Percentiles rank a stretch among this genome's conserved stretches.
Conservation (phyloP, 2,113 vertebrate genomes). For the Tympanuchus pallidicinctus region DNA sequence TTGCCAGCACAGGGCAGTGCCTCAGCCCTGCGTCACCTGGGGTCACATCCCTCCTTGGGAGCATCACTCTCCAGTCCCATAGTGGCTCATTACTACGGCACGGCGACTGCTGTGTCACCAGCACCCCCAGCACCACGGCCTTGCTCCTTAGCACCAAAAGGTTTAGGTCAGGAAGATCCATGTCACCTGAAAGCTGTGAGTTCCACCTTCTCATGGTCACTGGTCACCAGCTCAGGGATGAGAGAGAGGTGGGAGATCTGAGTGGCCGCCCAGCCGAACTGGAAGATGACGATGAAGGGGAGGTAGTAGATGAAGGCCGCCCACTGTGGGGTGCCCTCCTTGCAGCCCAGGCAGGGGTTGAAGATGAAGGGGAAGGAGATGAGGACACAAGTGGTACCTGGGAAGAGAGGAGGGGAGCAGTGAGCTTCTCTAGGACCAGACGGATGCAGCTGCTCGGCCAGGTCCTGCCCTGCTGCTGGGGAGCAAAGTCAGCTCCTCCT, state of each 20-base stretch:
- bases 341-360: conserved; percentile 88
- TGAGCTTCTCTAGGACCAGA: not conserved
- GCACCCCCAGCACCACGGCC: not conserved
- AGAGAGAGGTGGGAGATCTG: conserved; percentile 96
- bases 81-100: not conserved
- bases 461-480: not conserved
- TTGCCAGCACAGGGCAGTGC: fast-evolving
- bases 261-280: conserved; percentile 95
- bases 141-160: not conserved
- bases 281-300: conserved; percentile 93
- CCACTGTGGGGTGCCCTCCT: conserved; percentile 83
- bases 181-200: conserved; percentile 89
- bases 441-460: not conserved
- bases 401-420: not conserved
- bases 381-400: conserved; percentile 89
- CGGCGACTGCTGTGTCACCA: not conserved
- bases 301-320: conserved; percentile 87
- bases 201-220: conserved; percentile 91
- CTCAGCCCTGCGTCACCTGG: not conserved
- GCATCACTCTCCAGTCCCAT: not conserved
- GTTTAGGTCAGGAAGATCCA: not conserved
- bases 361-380: conserved; percentile 95
- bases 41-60: not conserved
- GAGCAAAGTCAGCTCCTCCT: not conserved
- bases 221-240: conserved; percentile 90